Evolutionary conservation across 92 coral and sea anemone genomes (phyloP), one percentile per base, ranked within the genome.

Genomic region (Ricordea florida): DNA sequence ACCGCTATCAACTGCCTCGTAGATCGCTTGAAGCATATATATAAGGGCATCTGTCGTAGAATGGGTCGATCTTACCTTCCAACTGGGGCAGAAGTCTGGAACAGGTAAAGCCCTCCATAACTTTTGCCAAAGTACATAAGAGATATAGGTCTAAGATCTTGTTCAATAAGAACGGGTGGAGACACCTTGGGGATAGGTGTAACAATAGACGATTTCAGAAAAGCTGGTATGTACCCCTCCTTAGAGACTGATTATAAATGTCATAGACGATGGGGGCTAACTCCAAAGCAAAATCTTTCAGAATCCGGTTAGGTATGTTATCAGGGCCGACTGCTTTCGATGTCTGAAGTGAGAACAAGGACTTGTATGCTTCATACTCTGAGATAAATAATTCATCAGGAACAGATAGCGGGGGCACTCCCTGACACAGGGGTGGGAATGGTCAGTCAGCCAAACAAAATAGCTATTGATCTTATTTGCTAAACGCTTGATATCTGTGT

Each of bases 261-360:
- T 58, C 58, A 25, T 30, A 26, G 25, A 63, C 31, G 2, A 76
- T 65, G 9, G 66, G 83, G 10, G 49, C 76, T 13, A 76, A 53
- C 53, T 76, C 82, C 16, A 61, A 36, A 6, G 75, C 83, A 27
- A 76, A 76, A 35, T 64, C 76, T 29, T 49, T 76, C 49, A 77
- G 15, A 23, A 66, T 48, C n/a, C 24, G 32, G 41, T 48, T 52
- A 16, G 83, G 65, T 29, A 65, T 13, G 4, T 65, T 10, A 21
- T 69, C 78, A 1, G 78, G 78, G 5, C 78, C 78, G 38, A 50
- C 21, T 30, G 74, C 38, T 45, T 66, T 66, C 33, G 18, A 43
- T 17, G 35, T 18, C 49, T 66, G 22, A 44, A 66, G 17, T 6
- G 42, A 26, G 17, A 9, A 40, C 41, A 45, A 50, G 3, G 74